Evolutionary conservation across 2,888 invertebrate genomes (phyloP).

Genomic region (Sinohyriopsis cumingii): DNA sequence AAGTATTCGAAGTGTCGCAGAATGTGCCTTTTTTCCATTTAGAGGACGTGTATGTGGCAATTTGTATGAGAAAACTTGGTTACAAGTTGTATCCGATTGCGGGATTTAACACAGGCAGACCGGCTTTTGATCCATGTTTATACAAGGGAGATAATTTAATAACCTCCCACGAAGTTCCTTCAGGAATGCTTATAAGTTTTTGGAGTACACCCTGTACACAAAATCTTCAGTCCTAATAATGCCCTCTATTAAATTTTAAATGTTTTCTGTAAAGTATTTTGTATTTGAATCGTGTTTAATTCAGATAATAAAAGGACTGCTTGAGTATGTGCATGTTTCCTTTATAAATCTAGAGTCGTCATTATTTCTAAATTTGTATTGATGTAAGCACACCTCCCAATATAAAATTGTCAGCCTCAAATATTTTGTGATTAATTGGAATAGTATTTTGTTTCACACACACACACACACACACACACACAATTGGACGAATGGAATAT

Average conservation of each 20-base stretch:
- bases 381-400: too few species aligned
- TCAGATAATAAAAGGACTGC: too few species aligned
- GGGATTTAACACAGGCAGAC: conserved; percentile 42
- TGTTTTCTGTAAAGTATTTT: too few species aligned
- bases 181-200: conserved; percentile 11
- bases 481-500: too few species aligned
- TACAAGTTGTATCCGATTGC: conserved; percentile 20
- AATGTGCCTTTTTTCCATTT: conserved; percentile 58
- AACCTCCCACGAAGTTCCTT: conserved; percentile 41
- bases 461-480: too few species aligned
- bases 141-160: conserved; percentile 29
- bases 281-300: too few species aligned
- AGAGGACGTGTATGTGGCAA: conserved; percentile 59
- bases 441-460: too few species aligned
- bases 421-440: too few species aligned
- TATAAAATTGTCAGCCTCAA: too few species aligned
- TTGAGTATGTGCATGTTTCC: too few species aligned
- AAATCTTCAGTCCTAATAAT: background rate
- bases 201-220: conserved; percentile 22
- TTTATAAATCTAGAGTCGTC: too few species aligned
- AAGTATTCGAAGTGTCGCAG: conserved; percentile 43
- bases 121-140: conserved; percentile 28
- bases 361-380: too few species aligned
- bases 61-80: conserved; percentile 47
- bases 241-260: background rate